Base-by-base conservation (phyloP, 2,797 vertebrate genomes). In the Sebastes minor region DNA sequence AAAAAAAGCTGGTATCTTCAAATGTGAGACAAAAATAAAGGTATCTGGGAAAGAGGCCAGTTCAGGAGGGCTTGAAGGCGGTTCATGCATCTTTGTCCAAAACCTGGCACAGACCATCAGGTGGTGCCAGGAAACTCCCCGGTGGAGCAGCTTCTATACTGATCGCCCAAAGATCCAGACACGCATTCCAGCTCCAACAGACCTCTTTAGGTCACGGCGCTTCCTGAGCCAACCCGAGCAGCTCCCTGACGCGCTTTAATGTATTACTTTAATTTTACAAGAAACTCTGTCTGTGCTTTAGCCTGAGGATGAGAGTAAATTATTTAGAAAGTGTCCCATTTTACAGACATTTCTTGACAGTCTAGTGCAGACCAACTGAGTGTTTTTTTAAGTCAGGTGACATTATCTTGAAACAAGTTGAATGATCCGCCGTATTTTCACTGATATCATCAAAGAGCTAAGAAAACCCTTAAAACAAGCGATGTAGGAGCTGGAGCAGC, bases 11-110 rank as follows among this genome's bases (percentile, higher is more conserved):
- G 5, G 18, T 35, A 71, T 67, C 74, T 84, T 80, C 38, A 74
- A 38, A 64, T 53, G 27, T 73, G 71, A 32, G 23, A 61, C 61
- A 63, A 63, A 75, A 85, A 80, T 75, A 61, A 69, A 80, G 4
- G 18, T 14, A 33, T 61, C 84, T 71, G 74, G 86, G 74, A 86
- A 73, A 81, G 61, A 66, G 73, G 81, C 85, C 88, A 85, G 62
- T 9, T 77, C 52, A 72, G 71, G 70, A 57, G 52, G 9, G 70
- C 78, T 76, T 56, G 62, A 56, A 84, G 77, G 86, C 71, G 35
- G 20, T 76, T 81, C 38, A 69, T 79, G 78, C 53, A 82, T 73
- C 71, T 84, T 67, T 63, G 33, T 85, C 57, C 67, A 80, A 76
- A 80, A 57, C 66, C 78, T 77, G 77, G 60, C 68, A 60, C 61